Conservation (phyloP, 2,888 invertebrate species). For the Archips crataeganus region DNA sequence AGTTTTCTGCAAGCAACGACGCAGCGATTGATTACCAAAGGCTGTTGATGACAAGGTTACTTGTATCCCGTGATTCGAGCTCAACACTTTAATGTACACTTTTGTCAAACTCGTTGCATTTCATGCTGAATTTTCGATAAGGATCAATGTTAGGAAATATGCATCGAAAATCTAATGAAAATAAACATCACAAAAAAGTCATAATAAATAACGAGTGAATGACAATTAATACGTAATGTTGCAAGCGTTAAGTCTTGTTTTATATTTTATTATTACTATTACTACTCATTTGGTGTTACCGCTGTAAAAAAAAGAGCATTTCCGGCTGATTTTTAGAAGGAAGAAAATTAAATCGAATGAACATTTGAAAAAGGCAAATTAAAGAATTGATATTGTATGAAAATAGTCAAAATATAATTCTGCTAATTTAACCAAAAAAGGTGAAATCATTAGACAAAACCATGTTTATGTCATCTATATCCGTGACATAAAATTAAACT, state of each 20-base stretch:
- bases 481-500: not conserved
- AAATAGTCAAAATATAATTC: too few relatives aligned
- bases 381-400: too few relatives aligned
- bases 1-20: slow-evolving; percentile 74
- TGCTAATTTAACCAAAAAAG: too few relatives aligned
- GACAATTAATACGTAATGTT: slow-evolving; percentile 35
- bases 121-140: slow-evolving; percentile 66
- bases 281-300: not conserved
- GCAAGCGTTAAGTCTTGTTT: slow-evolving; percentile 7
- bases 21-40: slow-evolving; percentile 55
- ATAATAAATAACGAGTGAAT: slow-evolving; percentile 60
- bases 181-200: slow-evolving; percentile 84
- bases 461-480: not conserved
- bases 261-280: too few relatives aligned
- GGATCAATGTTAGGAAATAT: slow-evolving; percentile 62
- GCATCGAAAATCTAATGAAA: slow-evolving; percentile 71
- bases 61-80: slow-evolving; percentile 33
- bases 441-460: too few relatives aligned
- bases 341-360: too few relatives aligned
- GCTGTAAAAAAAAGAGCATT: not conserved
- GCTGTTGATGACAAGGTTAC: slow-evolving; percentile 44
- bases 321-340: too few relatives aligned
- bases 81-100: slow-evolving; percentile 60
- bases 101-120: slow-evolving; percentile 75
- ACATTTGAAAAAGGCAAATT: too few relatives aligned